Base-by-base conservation (phyloP, 2,113 vertebrate species). In the Xenopus laevis region DNA sequence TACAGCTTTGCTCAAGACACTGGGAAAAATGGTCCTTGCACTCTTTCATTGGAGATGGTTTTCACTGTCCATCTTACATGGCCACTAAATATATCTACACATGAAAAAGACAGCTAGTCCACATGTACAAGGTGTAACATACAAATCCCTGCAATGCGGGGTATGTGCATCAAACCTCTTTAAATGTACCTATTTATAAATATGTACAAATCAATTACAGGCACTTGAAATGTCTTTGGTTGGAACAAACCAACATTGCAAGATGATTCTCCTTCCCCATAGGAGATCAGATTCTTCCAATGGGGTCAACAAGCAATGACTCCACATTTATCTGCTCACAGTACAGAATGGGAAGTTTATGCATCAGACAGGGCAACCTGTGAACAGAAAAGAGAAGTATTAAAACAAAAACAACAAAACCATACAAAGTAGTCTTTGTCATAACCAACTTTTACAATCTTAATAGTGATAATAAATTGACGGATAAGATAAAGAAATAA, bases 191-290 rank as follows among this genome's bases (percentile, higher is more conserved):
- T 83, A 78, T 85, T 92, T 94, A 96, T 87, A 93, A 93, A 93
- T 97, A 97, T 97, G 88, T 96, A 98, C 95, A 97, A 27, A 91
- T 94, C 94, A 92, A 92, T 96, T 93, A 96, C 96, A 99, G 97
- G 97, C 97, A 98, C 96, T 99, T 98, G 90, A 95, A 93, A 95
- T 90, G 95, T 98, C 96, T 98, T 99, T 98, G 96, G 97, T 96
- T 98, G 97, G 96, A 95, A 89, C 94, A 92, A 94, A 92, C 97
- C 96, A 97, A 98, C 96, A 82, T 93, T 94, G 91, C 92, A 91
- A 92, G 89, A 91, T 88, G 84, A 87, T 92, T 91, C 96, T 94
- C 93, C 65, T 46, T 47, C 47, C 60, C 66, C 58, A 13, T 50
- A 59, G 55, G 52, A 88, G 89, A 89, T 2, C 90, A 91, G 89